phyloP scores from a whole-genome alignment of 1,140 invertebrate species.

The Drosophila saltans region DNA sequence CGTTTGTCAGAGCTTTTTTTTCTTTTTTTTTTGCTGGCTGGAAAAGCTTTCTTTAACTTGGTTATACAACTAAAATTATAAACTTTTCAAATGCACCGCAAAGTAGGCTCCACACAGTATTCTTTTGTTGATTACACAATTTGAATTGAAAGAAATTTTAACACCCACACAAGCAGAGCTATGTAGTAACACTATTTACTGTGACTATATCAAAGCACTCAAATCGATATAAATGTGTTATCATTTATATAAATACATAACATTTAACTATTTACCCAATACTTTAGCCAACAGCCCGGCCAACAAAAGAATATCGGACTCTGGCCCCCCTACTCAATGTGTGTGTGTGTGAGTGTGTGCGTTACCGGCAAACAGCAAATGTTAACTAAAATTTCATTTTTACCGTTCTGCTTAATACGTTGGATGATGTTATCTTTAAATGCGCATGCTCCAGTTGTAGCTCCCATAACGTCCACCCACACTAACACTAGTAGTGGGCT shows the following conservation, averaged over 20 bases:
- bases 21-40: slow-evolving; percentile 21
- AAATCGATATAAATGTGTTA: slow-evolving; percentile 26
- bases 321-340: slow-evolving; percentile 10
- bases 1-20: slow-evolving; percentile 67
- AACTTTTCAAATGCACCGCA: slow-evolving; percentile 25
- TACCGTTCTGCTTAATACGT: slow-evolving; percentile 14
- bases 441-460: slow-evolving; percentile 34
- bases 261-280: slow-evolving; percentile 40
- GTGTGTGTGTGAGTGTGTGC: slow-evolving; percentile 13
- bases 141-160: not conserved
- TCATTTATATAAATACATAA: slow-evolving; percentile 20
- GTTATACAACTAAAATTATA: slow-evolving; percentile 30
- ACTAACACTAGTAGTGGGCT: slow-evolving; percentile 14
- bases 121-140: slow-evolving; percentile 41
- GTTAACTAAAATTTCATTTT: slow-evolving; percentile 31
- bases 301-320: not conserved
- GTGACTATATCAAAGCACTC: slow-evolving; percentile 26
- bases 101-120: slow-evolving; percentile 30
- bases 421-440: not conserved
- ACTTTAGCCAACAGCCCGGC: slow-evolving; percentile 7
- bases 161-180: slow-evolving; percentile 10
- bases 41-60: slow-evolving; percentile 53
- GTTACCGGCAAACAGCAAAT: slow-evolving; percentile 38
- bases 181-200: slow-evolving; percentile 8
- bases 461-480: slow-evolving; percentile 30